These are phyloP conservation scores for Proctacanthus coquilletti DNA, from an alignment of 1,140 invertebrate species.

Conservation along the genomic window DNA sequence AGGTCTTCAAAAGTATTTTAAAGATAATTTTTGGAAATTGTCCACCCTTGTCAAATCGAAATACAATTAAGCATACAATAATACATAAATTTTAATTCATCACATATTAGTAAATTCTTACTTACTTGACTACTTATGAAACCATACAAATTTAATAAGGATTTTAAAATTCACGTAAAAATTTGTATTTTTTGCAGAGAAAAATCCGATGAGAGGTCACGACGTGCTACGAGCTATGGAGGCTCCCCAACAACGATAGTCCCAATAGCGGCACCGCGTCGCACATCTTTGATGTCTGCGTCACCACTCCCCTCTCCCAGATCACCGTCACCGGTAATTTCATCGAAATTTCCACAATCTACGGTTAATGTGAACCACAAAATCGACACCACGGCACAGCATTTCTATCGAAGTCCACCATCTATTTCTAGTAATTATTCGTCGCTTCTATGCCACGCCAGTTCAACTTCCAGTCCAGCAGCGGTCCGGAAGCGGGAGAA, in stretches of 20 bases:
- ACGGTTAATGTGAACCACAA: slow-evolving; percentile 20
- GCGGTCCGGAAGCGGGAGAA: slow-evolving; percentile 26
- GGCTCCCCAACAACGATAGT: slow-evolving; percentile 11
- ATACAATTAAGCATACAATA: too few species aligned
- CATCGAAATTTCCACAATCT: slow-evolving; percentile 25
- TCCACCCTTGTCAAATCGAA: too few species aligned
- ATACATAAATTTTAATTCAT: too few species aligned
- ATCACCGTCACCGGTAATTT: slow-evolving; percentile 10
- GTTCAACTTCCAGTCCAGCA: slow-evolving; percentile 21
- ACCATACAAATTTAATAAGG: too few species aligned
- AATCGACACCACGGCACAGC: slow-evolving; percentile 19
- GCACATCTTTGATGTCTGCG: slow-evolving; percentile 25
- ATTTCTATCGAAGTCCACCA: slow-evolving; percentile 22
- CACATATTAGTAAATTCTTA: too few species aligned
- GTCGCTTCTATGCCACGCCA: slow-evolving; percentile 22
- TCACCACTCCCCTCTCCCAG: slow-evolving; percentile 16
- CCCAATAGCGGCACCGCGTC: slow-evolving; percentile 23
- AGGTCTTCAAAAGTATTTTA: too few species aligned
- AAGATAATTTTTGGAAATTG: too few species aligned
- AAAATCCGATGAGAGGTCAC: slow-evolving; percentile 27
- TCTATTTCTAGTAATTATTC: slow-evolving; percentile 21
- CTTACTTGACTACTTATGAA: too few species aligned
- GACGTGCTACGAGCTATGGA: slow-evolving; percentile 23
- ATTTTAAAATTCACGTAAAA: too few species aligned
- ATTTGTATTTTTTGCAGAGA: slow-evolving; percentile 21